Evolutionary conservation across 2,888 invertebrate species (phyloP).

Genomic region (Lepidocyrtinus sp.): DNA sequence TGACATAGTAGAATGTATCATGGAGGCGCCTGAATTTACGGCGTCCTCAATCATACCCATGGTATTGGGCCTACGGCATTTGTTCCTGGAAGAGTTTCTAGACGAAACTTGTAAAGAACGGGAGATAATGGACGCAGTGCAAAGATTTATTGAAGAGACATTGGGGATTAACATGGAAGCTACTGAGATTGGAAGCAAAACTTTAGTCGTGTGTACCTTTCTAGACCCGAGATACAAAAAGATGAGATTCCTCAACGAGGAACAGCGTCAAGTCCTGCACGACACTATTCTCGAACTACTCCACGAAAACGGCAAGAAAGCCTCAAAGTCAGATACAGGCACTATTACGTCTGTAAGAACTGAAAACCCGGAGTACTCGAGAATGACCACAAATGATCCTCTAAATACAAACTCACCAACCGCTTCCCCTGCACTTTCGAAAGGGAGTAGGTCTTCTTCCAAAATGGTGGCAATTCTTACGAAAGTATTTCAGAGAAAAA

Average conservation of each 20-base stretch:
- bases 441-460: no score
- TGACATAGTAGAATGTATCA: slow-evolving; percentile 45
- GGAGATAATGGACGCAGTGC: no score
- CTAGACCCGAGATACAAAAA: slow-evolving; percentile 60
- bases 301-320: background rate
- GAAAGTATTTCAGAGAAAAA: background rate
- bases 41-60: slow-evolving; percentile 33
- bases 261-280: slow-evolving; percentile 24
- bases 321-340: background rate
- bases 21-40: slow-evolving; percentile 35
- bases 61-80: no score
- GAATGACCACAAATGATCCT: slow-evolving; percentile 22
- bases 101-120: no score
- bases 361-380: slow-evolving; percentile 15
- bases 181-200: slow-evolving; percentile 19
- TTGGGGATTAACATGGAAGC: slow-evolving; percentile 30
- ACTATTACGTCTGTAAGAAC: slow-evolving; percentile 29
- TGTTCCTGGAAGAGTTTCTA: no score
- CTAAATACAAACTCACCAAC: slow-evolving; percentile 16
- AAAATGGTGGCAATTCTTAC: slow-evolving; percentile 18
- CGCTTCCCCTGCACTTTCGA: background rate
- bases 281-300: slow-evolving; percentile 19
- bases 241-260: slow-evolving; percentile 34
- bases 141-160: no score
- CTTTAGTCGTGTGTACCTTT: slow-evolving; percentile 33